phyloP scores from a whole-genome alignment of 2,113 vertebrate genomes.

The Platycercus adscitus region DNA sequence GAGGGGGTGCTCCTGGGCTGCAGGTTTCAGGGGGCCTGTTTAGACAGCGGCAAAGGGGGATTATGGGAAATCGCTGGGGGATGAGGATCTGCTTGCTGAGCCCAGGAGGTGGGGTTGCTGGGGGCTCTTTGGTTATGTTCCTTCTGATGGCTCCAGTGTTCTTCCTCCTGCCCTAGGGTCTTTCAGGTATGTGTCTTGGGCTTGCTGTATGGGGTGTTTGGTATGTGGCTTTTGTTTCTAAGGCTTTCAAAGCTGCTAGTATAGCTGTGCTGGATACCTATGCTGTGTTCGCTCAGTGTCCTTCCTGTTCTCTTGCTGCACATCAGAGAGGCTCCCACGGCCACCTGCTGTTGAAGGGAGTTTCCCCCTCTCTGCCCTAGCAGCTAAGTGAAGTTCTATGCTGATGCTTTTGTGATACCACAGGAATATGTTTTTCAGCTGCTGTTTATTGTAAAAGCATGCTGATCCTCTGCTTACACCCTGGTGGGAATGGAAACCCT shows the following conservation, averaged over 20 bases:
- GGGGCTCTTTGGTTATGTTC: neutral
- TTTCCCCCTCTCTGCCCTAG: neutral
- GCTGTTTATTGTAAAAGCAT: neutral
- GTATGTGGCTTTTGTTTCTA: neutral
- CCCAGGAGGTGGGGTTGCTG: neutral
- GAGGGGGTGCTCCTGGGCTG: accelerated
- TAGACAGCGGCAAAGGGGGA: neutral
- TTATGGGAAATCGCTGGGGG: neutral
- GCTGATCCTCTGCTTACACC: neutral
- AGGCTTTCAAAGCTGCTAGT: neutral
- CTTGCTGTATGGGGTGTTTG: neutral
- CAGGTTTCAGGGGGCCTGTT: neutral
- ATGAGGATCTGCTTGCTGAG: neutral
- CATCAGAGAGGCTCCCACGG: neutral
- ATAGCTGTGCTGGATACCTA: too few species aligned
- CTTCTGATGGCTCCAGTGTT: neutral
- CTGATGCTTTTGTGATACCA: neutral
- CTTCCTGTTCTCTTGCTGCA: neutral
- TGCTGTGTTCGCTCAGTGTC: neutral
- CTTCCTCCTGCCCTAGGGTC: neutral
- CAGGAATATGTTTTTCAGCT: neutral
- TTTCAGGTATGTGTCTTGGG: neutral
- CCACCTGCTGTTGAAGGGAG: neutral
- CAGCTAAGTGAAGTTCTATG: neutral
- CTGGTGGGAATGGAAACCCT: neutral